Evolutionary conservation across 2,113 vertebrate species (phyloP).

Genomic region (Rhadina sibilatrix): DNA sequence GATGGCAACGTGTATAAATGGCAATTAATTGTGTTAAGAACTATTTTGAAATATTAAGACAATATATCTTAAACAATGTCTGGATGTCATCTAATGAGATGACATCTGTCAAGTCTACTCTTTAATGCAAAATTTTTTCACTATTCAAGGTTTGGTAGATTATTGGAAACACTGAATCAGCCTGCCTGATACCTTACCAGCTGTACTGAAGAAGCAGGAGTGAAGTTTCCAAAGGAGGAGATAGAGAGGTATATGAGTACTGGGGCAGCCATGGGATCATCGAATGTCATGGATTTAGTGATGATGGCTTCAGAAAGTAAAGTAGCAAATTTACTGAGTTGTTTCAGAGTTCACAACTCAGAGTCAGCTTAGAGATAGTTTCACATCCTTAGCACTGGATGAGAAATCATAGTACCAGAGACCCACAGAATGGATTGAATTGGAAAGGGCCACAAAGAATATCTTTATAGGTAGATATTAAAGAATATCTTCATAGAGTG

Average conservation of each 20-base stretch:
- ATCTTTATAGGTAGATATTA: no score
- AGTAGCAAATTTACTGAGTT: background rate
- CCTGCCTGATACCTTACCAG: background rate
- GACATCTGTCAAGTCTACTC: background rate
- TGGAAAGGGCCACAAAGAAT: background rate
- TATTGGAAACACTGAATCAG: background rate
- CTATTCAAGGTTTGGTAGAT: background rate
- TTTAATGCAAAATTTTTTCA: background rate
- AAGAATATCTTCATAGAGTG: background rate
- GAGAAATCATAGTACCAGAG: background rate
- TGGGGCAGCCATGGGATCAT: background rate
- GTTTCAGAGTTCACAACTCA: background rate
- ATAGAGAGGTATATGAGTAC: background rate
- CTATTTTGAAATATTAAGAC: background rate
- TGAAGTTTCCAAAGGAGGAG: background rate
- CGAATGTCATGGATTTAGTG: background rate
- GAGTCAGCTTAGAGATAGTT: background rate
- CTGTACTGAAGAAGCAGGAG: background rate
- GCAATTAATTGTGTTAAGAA: background rate
- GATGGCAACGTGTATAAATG: rapidly evolving
- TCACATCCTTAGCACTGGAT: background rate
- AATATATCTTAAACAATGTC: background rate
- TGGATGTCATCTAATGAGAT: background rate
- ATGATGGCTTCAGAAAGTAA: background rate
- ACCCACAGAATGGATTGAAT: background rate